A percentile compares a stretch with the other conserved stretches of the same genome.
Evolutionary conservation across 2,113 vertebrate species (phyloP).

Genomic region (Origma solitaria): DNA sequence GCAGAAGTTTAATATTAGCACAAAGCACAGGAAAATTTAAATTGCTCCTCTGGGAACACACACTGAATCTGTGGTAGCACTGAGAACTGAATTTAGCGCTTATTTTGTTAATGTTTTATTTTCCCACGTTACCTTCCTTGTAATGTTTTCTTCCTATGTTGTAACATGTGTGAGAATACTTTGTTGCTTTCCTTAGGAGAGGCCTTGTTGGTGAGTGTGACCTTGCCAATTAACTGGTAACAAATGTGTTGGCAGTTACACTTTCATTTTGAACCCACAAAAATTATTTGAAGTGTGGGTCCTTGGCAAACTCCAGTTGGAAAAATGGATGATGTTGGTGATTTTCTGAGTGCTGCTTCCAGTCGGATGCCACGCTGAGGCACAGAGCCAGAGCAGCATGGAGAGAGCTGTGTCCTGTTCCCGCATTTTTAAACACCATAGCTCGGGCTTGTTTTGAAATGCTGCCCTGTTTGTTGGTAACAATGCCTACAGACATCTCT

Average conservation of each 20-base stretch:
- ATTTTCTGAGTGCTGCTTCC: background rate
- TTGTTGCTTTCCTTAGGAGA: background rate
- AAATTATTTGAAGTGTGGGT: background rate
- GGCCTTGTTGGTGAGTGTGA: background rate
- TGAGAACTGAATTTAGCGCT: background rate
- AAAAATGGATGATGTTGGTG: background rate
- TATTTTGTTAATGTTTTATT: background rate
- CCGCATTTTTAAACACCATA: accelerated
- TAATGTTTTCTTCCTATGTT: background rate
- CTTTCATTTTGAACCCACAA: background rate
- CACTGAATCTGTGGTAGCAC: background rate
- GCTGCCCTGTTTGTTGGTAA: background rate
- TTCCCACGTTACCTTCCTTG: background rate
- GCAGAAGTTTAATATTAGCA: slow-evolving; percentile 13
- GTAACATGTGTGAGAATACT: background rate
- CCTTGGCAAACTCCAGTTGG: background rate
- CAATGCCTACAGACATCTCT: background rate
- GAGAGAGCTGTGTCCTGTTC: background rate
- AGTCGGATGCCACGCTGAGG: accelerated
- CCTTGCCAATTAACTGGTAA: background rate
- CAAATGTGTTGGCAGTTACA: background rate
- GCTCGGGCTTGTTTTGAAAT: background rate
- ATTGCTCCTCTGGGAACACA: background rate
- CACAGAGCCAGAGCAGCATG: background rate
- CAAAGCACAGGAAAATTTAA: background rate